phyloP scores from a whole-genome alignment of 2,888 invertebrate species.

The Platycheirus albimanus region DNA sequence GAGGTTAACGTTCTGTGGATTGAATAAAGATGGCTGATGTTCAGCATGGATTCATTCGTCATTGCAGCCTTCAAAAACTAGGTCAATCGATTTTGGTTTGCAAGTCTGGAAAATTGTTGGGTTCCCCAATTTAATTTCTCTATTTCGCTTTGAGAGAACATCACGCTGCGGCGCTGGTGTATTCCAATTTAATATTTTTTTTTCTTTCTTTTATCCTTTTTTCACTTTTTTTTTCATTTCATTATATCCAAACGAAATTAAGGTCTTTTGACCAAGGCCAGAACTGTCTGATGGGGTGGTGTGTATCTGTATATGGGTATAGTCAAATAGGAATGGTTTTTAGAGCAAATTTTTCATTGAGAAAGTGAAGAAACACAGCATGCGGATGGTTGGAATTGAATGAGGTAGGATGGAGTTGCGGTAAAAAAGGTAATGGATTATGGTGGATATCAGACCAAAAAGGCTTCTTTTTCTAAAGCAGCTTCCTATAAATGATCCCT shows the following conservation, averaged over 20 bases:
- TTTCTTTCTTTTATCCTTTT: conserved; percentile 2
- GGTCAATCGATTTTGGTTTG: conserved; percentile 70
- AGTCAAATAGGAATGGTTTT: conserved; percentile 2
- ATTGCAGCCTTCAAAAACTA: conserved; percentile 56
- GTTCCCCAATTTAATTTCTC: conserved; percentile 47
- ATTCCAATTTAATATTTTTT: conserved; percentile 8
- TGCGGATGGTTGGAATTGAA: not conserved
- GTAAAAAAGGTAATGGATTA: too few relatives aligned
- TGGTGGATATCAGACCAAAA: too few relatives aligned
- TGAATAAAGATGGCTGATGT: conserved; percentile 42
- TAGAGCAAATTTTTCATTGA: not conserved
- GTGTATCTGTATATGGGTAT: not conserved
- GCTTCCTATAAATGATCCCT: too few relatives aligned
- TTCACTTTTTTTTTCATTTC: conserved; percentile 18
- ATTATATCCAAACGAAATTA: conserved; percentile 24
- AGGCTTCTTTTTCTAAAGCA: too few relatives aligned
- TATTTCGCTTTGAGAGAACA: conserved; percentile 37
- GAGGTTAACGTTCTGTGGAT: conserved; percentile 55
- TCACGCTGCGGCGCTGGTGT: conserved; percentile 24
- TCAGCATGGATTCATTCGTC: conserved; percentile 44
- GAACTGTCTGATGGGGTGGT: not conserved
- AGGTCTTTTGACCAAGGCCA: conserved; percentile 33
- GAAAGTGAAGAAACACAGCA: not conserved
- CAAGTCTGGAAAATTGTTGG: conserved; percentile 48
- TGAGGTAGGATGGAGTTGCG: too few relatives aligned